Percentiles rank a stretch among this genome's conserved stretches.
Evolutionary conservation across 2,113 vertebrate species (phyloP).

Genomic region (Haplochromis burtoni): DNA sequence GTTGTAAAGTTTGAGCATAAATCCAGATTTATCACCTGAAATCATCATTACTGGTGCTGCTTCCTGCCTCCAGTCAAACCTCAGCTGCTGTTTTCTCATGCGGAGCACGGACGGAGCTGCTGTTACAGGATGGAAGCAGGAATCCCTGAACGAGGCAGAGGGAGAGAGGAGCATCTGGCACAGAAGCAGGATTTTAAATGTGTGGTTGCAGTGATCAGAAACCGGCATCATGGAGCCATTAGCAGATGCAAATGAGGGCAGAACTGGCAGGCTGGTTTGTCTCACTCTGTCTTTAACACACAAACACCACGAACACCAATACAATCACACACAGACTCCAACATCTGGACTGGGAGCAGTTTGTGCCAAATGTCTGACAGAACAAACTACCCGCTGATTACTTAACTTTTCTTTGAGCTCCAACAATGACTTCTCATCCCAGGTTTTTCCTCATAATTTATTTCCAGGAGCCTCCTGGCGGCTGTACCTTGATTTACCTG

Average conservation of each 20-base stretch:
- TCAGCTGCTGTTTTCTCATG: not conserved
- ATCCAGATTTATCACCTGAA: not conserved
- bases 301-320: not conserved
- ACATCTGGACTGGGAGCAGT: constrained; percentile 18
- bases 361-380: not conserved
- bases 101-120: not conserved
- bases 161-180: constrained; percentile 16
- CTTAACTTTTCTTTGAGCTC: not conserved
- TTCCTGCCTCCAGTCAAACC: not conserved
- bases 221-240: constrained; percentile 48
- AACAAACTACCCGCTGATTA: not conserved
- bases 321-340: not conserved
- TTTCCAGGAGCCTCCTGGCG: not conserved
- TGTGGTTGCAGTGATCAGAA: constrained; percentile 42
- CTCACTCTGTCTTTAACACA: constrained; percentile 1
- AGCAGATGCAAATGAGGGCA: constrained; percentile 43
- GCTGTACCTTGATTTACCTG: not conserved
- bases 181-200: constrained; percentile 23
- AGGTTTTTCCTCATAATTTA: not conserved
- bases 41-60: not conserved
- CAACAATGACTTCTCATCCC: not conserved
- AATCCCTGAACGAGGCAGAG: not conserved
- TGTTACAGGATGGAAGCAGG: not conserved
- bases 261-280: constrained; percentile 27
- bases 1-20: not conserved